Base-by-base conservation (phyloP, 2,113 vertebrate species). In the Thomomys bottae region DNA sequence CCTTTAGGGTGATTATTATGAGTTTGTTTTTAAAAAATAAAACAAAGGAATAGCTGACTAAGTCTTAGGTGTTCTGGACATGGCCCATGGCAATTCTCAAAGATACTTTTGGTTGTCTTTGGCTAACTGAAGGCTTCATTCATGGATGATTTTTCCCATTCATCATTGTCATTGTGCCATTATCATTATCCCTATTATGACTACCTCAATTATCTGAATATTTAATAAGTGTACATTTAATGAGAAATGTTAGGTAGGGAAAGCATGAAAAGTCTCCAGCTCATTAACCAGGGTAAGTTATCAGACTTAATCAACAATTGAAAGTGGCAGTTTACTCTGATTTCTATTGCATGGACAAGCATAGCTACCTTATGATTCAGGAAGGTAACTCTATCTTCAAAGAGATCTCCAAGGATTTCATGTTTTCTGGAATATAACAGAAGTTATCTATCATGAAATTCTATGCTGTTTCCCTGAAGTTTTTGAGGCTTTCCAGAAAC, bases 221-320 rank as follows among this genome's bases (percentile, higher is more conserved):
- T 83, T 94, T 88, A 94, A 88, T 88, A 95, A 94, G 36, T 70
- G 20, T 71, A 38, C 71, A 64, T 87, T 59, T 96, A 90, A 87
- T 94, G 72, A 81, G 83, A 32, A 0, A 68, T 68, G 79, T 94
- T 90, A 94, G 82, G 42, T 68, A 71, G 45, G 21, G n/a, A 66
- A 83, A 94, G 40, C 86, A 87, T 89, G 73, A 59, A 76, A 94
- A 81, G 34, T 88, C 67, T 72, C 83, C 64, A 70, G 42, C 17
- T 94, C 92, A 86, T 96, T 96, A 96, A 86, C 64, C 77, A 81
- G 59, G 57, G 42, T 78, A 90, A 94, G 40, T 93, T 86, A 88
- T 77, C 71, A 82, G 86, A 90, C 73, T 88, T 92, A 92, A 96
- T 94, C 88, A 92, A 86, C 80, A 85, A 34, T 42, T 84, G 86